Conservation (phyloP, 2,888 invertebrate species). For the Cerceris rybyensis region DNA sequence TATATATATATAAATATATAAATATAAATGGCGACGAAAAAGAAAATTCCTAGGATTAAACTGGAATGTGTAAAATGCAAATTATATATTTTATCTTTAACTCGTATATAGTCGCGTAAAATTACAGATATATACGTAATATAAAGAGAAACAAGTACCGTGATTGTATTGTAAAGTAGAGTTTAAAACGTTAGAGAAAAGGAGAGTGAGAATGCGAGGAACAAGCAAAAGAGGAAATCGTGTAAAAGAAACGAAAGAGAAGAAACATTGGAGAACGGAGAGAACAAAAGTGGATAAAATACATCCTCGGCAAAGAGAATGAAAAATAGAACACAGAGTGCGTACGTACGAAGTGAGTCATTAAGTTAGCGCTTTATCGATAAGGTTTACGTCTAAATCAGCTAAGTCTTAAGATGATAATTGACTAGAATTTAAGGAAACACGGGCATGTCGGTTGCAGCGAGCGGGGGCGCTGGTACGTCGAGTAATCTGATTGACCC, state of each 20-base stretch:
- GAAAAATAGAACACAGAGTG: slow-evolving; percentile 41
- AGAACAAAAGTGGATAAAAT: neutral
- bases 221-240: neutral
- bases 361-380: slow-evolving; percentile 68
- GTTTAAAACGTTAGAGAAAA: slow-evolving; percentile 55
- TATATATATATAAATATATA: slow-evolving; percentile 26
- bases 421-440: slow-evolving; percentile 69
- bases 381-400: slow-evolving; percentile 71
- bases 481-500: slow-evolving; percentile 1
- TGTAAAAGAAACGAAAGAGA: slow-evolving; percentile 2
- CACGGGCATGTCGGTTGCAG: slow-evolving; percentile 74
- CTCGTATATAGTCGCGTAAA: slow-evolving; percentile 75
- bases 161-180: slow-evolving; percentile 71
- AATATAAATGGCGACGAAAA: slow-evolving; percentile 52
- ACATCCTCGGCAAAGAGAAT: slow-evolving; percentile 13
- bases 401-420: slow-evolving; percentile 70
- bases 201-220: slow-evolving; percentile 32
- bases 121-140: slow-evolving; percentile 69
- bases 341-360: slow-evolving; percentile 71
- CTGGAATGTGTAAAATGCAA: slow-evolving; percentile 64
- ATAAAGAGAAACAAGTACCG: slow-evolving; percentile 62
- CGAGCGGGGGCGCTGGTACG: slow-evolving; percentile 70
- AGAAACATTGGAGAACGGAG: slow-evolving; percentile 16
- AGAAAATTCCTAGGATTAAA: slow-evolving; percentile 55
- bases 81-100: slow-evolving; percentile 80